Evolutionary conservation across 2,888 invertebrate genomes (phyloP).

Genomic region (Tupiocoris notatus): DNA sequence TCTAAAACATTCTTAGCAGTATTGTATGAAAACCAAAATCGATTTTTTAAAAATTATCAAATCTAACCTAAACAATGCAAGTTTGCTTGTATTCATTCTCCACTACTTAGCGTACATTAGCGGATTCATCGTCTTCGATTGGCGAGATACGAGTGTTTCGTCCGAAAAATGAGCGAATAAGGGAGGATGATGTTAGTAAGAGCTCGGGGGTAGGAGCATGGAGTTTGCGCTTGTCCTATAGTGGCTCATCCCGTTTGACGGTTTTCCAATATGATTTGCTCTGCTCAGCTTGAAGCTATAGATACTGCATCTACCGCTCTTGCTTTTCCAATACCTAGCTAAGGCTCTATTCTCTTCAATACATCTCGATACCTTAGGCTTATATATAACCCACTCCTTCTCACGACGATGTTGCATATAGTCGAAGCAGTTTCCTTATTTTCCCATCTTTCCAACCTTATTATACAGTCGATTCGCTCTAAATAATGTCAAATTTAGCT

Average conservation of each 20-base stretch:
- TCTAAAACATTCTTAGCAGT: too few species aligned
- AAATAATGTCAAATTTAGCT: neutral
- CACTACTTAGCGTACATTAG: too few species aligned
- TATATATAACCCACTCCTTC: neutral
- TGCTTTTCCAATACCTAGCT: neutral
- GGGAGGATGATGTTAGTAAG: too few species aligned
- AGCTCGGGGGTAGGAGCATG: too few species aligned
- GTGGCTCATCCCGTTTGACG: neutral
- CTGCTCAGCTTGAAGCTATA: neutral
- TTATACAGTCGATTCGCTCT: slow-evolving; percentile 14
- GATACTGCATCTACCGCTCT: neutral
- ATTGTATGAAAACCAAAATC: too few species aligned
- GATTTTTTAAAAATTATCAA: too few species aligned
- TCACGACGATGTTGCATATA: neutral
- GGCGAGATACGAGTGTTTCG: too few species aligned
- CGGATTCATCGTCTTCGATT: too few species aligned
- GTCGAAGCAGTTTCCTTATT: neutral
- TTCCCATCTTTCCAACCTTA: neutral
- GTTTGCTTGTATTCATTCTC: too few species aligned
- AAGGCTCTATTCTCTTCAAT: neutral
- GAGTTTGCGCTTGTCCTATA: neutral
- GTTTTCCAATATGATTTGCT: slow-evolving; percentile 16
- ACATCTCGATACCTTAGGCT: slow-evolving; percentile 9
- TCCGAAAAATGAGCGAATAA: too few species aligned
- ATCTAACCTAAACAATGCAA: too few species aligned